These are phyloP conservation scores for Cairina moschata DNA, from an alignment of 2,113 vertebrate species.

Conservation along the genomic window DNA sequence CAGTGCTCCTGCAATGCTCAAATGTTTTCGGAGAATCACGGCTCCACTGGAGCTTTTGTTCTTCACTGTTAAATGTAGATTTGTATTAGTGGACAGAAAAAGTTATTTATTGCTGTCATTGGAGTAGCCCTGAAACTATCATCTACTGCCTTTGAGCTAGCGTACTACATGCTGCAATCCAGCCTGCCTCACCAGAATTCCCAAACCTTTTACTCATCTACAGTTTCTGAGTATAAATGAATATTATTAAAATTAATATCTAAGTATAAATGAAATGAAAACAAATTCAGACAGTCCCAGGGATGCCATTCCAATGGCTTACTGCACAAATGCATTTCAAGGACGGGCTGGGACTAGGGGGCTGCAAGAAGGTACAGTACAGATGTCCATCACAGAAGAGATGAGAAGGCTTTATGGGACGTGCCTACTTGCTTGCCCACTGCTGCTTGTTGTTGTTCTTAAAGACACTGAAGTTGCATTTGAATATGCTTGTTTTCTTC, in stretches of 20 bases:
- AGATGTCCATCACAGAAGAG: background rate
- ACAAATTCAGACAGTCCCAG: background rate
- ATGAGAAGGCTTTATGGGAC: background rate
- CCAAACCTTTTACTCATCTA: background rate
- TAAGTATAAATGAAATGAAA: background rate
- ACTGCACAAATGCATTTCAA: background rate
- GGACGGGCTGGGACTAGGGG: background rate
- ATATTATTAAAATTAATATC: background rate
- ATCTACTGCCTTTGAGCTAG: background rate
- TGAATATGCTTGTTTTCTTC: background rate
- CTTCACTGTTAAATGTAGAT: background rate
- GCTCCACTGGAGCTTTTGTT: background rate
- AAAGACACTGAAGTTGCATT: background rate
- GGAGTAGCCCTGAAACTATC: background rate
- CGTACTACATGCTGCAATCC: background rate
- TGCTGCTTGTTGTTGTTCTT: background rate
- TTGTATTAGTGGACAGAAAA: background rate
- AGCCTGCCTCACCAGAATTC: background rate
- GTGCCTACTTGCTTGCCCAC: background rate
- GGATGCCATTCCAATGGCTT: background rate
- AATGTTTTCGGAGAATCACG: background rate
- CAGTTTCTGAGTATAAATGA: background rate
- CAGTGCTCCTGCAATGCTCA: background rate
- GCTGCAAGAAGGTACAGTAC: background rate
- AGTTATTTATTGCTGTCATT: background rate